Base-by-base conservation (phyloP, 37 sponge, comb jelly and placozoan genomes). In the Cliona cf. orientalis region DNA sequence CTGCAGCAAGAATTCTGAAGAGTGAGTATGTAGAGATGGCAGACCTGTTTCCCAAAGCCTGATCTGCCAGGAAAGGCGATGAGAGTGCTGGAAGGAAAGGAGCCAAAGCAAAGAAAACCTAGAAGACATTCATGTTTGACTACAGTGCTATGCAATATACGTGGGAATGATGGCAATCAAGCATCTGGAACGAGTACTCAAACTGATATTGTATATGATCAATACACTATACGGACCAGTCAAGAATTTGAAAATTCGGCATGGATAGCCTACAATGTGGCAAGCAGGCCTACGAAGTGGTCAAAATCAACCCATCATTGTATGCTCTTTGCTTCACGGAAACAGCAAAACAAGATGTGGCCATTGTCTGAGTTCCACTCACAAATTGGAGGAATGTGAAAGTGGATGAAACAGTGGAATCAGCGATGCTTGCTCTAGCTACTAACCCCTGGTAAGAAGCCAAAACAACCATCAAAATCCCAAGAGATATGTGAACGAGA, bases 191-290 rank as follows among this genome's bases (percentile, higher is more conserved):
- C 0, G 23, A 1, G 42, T 82, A 12, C 74, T 66, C 21, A 74
- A 82, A 35, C 70, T 82, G 46, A 72, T 82, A 49, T 74, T 74
- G 0, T 82, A 82, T 49, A n/a, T n/a, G n/a, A n/a, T n/a, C n/a
- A n/a, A n/a, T n/a, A n/a, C n/a, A n/a, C n/a, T n/a, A n/a, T n/a
- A 6, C 36, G 66, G 66, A 36, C 66, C 37, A 66, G 66, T 36
- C 66, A 66, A 17, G 66, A 66, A 34, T 66, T 9, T 29, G 66
- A 66, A 36, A 36, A 36, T 17, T 14, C 3, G 33, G 66, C 66
- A 66, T 66, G 66, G 33, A 29, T 29, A 9, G 7, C 7, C 36
- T 66, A 66, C 66, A 36, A 66, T 7, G 66, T 36, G 2, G 66
- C 66, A 23, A 66, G 36, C 4, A 36, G 37, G 19, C 33, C 28